Conservation (phyloP, 2,888 invertebrate species). For the Drosophila merina region DNA sequence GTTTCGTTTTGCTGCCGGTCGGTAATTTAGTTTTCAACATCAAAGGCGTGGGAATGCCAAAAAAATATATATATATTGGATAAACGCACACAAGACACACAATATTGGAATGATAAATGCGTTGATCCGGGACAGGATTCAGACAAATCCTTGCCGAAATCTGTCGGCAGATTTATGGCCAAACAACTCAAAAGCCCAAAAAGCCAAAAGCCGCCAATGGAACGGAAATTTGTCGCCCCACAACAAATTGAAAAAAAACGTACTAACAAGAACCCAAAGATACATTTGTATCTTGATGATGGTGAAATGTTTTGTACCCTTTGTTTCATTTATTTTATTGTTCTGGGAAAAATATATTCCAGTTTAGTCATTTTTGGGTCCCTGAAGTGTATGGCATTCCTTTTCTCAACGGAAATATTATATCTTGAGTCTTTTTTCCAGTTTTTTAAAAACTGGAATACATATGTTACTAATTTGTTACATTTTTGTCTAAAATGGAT, state of each 20-base stretch:
- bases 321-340: not conserved
- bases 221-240: conserved; percentile 77
- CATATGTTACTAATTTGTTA: not conserved
- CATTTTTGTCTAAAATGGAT: not conserved
- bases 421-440: not conserved
- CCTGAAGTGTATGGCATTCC: not conserved
- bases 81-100: conserved; percentile 6
- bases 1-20: conserved; percentile 31
- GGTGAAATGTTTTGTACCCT: conserved; percentile 27
- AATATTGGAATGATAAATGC: conserved; percentile 58
- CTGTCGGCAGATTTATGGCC: conserved; percentile 54
- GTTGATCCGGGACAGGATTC: conserved; percentile 54
- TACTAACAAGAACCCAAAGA: conserved; percentile 24
- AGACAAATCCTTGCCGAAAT: conserved; percentile 62
- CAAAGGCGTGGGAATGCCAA: conserved; percentile 74
- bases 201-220: conserved; percentile 65
- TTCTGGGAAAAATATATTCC: conserved; percentile 21
- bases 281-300: conserved; percentile 19
- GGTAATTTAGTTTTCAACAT: conserved; percentile 75
- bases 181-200: conserved; percentile 27
- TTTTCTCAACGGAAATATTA: not conserved
- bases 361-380: not conserved
- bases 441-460: not conserved
- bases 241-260: conserved; percentile 69
- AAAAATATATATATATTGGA: conserved; percentile 19